phyloP scores from a whole-genome alignment of 2,888 invertebrate genomes.

The Suillia variegata region DNA sequence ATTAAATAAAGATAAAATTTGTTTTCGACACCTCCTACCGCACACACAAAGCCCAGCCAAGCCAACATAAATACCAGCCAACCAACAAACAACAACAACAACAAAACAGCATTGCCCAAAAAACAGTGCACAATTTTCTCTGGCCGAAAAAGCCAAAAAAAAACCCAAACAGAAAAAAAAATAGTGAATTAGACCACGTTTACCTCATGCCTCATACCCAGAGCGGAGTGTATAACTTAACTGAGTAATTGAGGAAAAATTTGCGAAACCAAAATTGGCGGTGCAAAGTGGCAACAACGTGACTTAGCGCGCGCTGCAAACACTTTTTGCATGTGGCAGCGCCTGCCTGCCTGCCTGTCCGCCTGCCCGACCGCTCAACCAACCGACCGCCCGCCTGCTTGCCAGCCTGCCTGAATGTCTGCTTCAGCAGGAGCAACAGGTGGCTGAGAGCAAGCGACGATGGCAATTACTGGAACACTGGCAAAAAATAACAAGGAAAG shows the following conservation, averaged over 20 bases:
- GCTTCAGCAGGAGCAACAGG: constrained; percentile 43
- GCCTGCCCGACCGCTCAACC: no score
- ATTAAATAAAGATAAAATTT: constrained; percentile 14
- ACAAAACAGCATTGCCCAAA: no score
- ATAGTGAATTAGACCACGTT: constrained; percentile 1
- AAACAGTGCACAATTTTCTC: not conserved
- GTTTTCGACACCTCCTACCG: no score
- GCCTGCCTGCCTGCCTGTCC: no score
- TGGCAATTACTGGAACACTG: constrained; percentile 13
- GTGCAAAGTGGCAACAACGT: constrained; percentile 54
- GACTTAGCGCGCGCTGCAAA: constrained; percentile 32
- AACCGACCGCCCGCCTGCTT: no score
- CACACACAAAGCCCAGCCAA: not conserved
- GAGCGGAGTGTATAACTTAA: not conserved
- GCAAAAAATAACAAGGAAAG: not conserved
- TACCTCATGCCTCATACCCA: not conserved
- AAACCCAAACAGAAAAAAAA: constrained; percentile 3
- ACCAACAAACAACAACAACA: not conserved
- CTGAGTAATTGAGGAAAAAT: constrained; percentile 9
- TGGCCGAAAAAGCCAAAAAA: not conserved
- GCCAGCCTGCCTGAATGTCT: no score
- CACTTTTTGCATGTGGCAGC: no score
- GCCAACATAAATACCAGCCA: not conserved
- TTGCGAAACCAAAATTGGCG: constrained; percentile 14
- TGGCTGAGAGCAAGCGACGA: constrained; percentile 47